Evolutionary conservation across 2,113 vertebrate genomes (phyloP).

Genomic region (Cheirogaleus medius): DNA sequence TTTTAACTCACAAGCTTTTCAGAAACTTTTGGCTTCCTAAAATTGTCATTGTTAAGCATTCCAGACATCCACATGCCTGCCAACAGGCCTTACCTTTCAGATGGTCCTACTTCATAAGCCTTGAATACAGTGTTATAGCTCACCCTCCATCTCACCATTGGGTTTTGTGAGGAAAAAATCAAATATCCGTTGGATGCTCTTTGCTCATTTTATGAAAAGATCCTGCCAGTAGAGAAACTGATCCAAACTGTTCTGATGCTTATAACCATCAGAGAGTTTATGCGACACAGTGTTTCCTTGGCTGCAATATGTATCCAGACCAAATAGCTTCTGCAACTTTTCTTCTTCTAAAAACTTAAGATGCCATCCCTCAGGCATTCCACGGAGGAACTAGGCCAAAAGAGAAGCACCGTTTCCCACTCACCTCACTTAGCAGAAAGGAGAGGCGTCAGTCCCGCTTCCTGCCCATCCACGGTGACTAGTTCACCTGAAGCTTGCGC

Average conservation of each 20-base stretch:
- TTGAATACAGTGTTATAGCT: not conserved
- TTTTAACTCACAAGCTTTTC: not conserved
- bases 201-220: not conserved
- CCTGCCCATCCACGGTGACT: not conserved
- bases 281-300: not conserved
- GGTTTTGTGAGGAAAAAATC: no score
- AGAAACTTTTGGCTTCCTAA: not conserved
- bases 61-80: accelerated
- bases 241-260: not conserved
- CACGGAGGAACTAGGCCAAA: not conserved
- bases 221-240: not conserved
- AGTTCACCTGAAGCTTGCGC: not conserved
- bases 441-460: not conserved
- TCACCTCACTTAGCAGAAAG: not conserved
- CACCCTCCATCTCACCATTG: not conserved
- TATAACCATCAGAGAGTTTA: not conserved
- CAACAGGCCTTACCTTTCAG: not conserved
- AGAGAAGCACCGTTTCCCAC: not conserved
- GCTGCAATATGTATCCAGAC: not conserved
- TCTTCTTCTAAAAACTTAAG: not conserved
- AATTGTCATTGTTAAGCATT: not conserved
- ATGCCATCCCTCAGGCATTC: not conserved
- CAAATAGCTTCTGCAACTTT: not conserved
- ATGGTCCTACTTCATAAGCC: not conserved
- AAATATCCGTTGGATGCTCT: not conserved